Base-by-base conservation (phyloP, 2,113 vertebrate genomes). In the Piliocolobus tephrosceles region DNA sequence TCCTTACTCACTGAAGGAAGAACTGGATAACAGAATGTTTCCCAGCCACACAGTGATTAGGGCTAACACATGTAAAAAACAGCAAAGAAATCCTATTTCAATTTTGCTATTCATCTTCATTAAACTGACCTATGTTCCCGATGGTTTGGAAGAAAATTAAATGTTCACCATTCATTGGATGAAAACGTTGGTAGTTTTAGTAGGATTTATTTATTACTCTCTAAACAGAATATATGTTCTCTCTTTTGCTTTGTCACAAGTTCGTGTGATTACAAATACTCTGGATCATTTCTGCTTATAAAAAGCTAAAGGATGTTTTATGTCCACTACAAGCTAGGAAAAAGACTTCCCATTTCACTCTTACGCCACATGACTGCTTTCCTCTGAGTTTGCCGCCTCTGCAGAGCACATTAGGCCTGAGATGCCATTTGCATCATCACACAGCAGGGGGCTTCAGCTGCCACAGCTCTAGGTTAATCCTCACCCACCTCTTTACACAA, bases 371-470 rank as follows among this genome's bases (percentile, higher is more conserved):
- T 16, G 47, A 95, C 57, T 94, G 95, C 84, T 95, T 97, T 58
- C 81, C 93, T 72, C 94, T 27, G 90, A 66, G 45, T 66, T 12
- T 88, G 95, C 50, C 70, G 70, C 78, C 45, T 0, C 96, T 96
- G 95, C 97, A 47, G 66, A 97, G 95, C 90, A 94, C 88, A 96
- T 97, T 91, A 98, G 97, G 97, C 94, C 98, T 96, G 92, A 97
- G 98, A 98, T 99, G 98, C 98, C 98, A 98, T 99, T 98, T 99
- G 98, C 99, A 98, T 98, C 98, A 98, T 98, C 98, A 98, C 99
- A 98, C 99, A 99, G 99, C 99, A 99, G 99, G 99, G 99, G 98
- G 99, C 98, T 99, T 99, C 96, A 98, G 97, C 97, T 97, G 98
- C 98, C 97, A 97, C 96, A 96, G 18, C 96, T 98, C 97, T 98